phyloP scores from a whole-genome alignment of 2,113 vertebrate genomes.

The Recurvirostra avosetta region DNA sequence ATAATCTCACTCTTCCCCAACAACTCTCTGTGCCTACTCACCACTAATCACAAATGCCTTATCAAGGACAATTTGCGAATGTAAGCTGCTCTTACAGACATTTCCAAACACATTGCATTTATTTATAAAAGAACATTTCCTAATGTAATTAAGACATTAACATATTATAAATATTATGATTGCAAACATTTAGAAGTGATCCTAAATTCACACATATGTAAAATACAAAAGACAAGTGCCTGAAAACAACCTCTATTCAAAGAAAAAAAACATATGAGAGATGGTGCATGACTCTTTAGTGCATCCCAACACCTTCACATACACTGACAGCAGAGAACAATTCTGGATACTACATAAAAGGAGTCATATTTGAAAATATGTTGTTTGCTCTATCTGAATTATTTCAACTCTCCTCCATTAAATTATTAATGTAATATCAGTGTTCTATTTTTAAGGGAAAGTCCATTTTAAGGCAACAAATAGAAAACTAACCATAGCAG shows the following conservation, averaged over 20 bases:
- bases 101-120: background rate
- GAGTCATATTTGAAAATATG: background rate
- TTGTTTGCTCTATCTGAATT: background rate
- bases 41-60: background rate
- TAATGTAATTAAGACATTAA: background rate
- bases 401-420: background rate
- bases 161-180: background rate
- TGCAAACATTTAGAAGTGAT: background rate
- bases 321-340: background rate
- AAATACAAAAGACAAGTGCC: background rate
- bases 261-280: background rate
- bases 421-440: background rate
- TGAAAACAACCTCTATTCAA: background rate
- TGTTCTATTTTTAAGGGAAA: background rate
- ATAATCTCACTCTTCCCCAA: background rate
- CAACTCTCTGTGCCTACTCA: rapidly evolving
- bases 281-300: rapidly evolving
- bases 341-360: background rate
- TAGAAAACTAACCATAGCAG: background rate
- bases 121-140: background rate
- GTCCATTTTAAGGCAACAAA: background rate
- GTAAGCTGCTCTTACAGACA: background rate
- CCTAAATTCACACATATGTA: background rate
- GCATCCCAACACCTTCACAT: background rate
- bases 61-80: background rate